These are phyloP conservation scores for Balaenoptera acutorostrata DNA, from an alignment of 2,113 vertebrate genomes.

Conservation along the genomic window DNA sequence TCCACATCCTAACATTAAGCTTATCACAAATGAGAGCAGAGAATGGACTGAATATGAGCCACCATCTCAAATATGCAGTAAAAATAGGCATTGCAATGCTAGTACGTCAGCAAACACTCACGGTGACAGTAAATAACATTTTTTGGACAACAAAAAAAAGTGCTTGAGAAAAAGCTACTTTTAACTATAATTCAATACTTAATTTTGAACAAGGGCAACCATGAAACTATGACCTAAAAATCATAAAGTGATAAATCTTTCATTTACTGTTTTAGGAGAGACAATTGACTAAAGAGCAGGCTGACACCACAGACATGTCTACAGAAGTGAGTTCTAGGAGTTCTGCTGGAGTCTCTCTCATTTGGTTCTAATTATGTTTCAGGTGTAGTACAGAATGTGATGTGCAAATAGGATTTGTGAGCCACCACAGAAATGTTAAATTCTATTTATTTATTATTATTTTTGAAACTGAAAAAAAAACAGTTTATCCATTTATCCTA, in stretches of 20 bases:
- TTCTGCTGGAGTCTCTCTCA: background rate
- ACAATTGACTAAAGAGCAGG: background rate
- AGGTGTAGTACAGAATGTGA: background rate
- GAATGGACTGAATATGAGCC: background rate
- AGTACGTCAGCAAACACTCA: background rate
- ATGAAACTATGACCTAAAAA: background rate
- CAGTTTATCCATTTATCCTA: background rate
- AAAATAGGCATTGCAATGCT: background rate
- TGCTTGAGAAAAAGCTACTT: slow-evolving; percentile 10
- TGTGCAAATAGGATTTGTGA: background rate
- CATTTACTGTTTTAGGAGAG: background rate
- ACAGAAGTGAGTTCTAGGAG: background rate
- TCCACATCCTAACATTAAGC: background rate
- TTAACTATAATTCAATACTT: background rate
- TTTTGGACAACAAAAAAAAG: background rate
- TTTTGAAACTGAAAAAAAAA: background rate
- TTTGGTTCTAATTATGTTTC: background rate
- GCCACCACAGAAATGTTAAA: background rate
- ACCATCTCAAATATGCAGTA: background rate
- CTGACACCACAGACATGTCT: background rate
- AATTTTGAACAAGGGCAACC: background rate
- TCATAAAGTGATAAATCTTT: background rate
- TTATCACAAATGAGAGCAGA: background rate
- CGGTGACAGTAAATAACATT: background rate
- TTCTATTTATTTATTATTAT: background rate